These are phyloP conservation scores for Macrosiphum euphorbiae DNA, from an alignment of 2,888 invertebrate species.

Conservation along the genomic window DNA sequence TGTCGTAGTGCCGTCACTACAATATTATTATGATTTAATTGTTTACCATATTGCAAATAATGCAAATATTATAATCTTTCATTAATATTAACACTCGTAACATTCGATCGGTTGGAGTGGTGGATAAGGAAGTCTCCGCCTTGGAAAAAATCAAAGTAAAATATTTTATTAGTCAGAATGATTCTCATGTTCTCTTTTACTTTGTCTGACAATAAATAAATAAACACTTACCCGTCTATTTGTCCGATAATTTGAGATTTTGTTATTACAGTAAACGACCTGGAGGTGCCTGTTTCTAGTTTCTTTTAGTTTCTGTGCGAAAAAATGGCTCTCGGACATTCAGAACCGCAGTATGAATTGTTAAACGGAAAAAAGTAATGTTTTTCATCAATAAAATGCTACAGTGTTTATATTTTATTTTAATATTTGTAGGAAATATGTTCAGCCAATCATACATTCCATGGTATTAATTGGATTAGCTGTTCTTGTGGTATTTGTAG, in stretches of 20 bases:
- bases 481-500: conserved; percentile 42
- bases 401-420: not conserved
- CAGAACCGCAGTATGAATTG: conserved; percentile 53
- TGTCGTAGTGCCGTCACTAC: not conserved
- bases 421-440: conserved; percentile 25
- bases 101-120: not conserved
- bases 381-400: not conserved
- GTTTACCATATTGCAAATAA: not conserved
- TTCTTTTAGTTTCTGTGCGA: not conserved
- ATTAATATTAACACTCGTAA: not conserved
- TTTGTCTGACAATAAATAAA: not conserved
- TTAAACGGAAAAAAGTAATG: conserved; percentile 47
- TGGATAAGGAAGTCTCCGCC: not conserved
- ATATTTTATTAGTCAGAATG: not conserved
- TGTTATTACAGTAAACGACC: not conserved
- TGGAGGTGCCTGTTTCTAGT: not conserved
- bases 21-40: not conserved
- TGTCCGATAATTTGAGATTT: not conserved
- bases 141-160: not conserved
- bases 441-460: conserved; percentile 45
- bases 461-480: conserved; percentile 48
- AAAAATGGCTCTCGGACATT: conserved; percentile 43
- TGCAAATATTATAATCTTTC: not conserved
- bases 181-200: not conserved
- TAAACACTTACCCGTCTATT: not conserved